Conservation (phyloP, 2,888 invertebrate species). For the Tenthredo scrophulariae region DNA sequence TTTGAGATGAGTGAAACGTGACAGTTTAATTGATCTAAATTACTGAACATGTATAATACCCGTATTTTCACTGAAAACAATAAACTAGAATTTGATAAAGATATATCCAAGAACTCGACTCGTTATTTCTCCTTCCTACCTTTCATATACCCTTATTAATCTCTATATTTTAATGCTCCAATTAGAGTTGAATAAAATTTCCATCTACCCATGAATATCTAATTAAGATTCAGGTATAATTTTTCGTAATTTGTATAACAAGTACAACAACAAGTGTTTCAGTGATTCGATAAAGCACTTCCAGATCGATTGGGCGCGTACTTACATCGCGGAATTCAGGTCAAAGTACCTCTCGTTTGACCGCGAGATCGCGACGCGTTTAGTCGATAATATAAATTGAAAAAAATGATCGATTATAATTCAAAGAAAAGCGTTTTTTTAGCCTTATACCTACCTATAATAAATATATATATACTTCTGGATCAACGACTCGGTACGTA, state of each 20-base stretch:
- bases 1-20: neutral
- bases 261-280: neutral
- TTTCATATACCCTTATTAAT: neutral
- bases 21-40: neutral
- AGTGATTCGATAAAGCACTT: neutral
- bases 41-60: neutral
- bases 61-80: neutral
- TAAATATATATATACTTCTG: neutral
- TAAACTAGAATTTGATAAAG: neutral
- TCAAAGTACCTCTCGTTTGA: constrained; percentile 42
- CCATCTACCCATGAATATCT: neutral
- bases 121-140: neutral
- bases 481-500: neutral
- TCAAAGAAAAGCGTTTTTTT: neutral
- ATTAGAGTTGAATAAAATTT: neutral
- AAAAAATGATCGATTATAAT: neutral
- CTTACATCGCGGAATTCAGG: constrained; percentile 30
- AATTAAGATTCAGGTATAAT: neutral
- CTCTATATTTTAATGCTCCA: neutral
- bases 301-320: neutral
- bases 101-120: neutral
- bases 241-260: constrained; percentile 1
- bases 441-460: neutral
- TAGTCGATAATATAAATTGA: neutral
- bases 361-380: neutral